phyloP scores from a whole-genome alignment of 2,113 vertebrate species.

The Zosterops pallidus region DNA sequence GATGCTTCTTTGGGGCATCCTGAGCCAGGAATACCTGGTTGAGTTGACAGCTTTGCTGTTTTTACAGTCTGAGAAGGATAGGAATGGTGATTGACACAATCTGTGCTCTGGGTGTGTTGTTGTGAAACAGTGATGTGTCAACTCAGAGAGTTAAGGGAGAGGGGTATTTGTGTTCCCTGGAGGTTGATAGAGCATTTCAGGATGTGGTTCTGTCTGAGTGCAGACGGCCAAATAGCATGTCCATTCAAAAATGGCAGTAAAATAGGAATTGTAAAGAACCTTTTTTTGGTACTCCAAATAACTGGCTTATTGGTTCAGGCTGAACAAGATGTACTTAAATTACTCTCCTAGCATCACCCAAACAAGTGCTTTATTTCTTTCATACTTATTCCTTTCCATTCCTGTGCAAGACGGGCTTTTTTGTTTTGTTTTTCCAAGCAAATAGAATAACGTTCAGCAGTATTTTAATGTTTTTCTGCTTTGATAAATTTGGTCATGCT shows the following conservation, averaged over 20 bases:
- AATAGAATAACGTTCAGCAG: not conserved
- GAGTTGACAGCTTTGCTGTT: not conserved
- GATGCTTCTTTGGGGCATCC: not conserved
- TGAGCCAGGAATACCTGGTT: not conserved
- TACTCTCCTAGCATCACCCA: not conserved
- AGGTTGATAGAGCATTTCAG: not conserved
- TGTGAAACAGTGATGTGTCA: not conserved
- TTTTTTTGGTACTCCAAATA: not conserved
- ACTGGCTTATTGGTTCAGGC: not conserved
- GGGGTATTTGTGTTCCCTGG: not conserved
- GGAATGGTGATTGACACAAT: not conserved
- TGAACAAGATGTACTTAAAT: not conserved
- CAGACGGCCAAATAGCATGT: not conserved
- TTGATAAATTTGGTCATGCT: not conserved
- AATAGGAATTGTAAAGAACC: not conserved
- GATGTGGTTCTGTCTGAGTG: not conserved
- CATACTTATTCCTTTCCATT: not conserved
- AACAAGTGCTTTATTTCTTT: not conserved
- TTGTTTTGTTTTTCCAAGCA: not conserved
- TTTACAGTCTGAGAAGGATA: not conserved
- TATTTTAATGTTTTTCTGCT: not conserved
- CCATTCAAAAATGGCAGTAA: not conserved
- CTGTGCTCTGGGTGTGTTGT: not conserved
- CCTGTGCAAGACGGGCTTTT: not conserved
- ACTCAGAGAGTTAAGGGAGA: not conserved